Percentiles rank a stretch among this genome's conserved stretches.
Evolutionary conservation across 1,140 invertebrate genomes (phyloP).

Genomic region (Leptestheria dahalacensis): DNA sequence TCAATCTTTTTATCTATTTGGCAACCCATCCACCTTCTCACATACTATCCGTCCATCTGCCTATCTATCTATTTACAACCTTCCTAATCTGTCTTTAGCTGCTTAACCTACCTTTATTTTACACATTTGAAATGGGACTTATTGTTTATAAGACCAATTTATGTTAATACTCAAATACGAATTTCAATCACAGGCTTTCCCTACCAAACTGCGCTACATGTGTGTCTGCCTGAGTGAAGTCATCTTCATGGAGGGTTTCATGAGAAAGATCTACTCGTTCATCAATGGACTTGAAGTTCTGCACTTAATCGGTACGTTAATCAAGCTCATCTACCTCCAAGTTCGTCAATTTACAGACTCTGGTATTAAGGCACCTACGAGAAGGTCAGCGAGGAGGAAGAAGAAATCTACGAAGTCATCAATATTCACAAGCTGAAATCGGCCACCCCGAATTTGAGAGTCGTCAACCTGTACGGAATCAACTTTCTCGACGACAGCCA

Average conservation of each 20-base stretch:
- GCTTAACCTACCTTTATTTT: too few species aligned
- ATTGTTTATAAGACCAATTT: too few species aligned
- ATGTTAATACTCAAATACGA: neutral
- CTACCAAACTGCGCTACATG: slow-evolving; percentile 90
- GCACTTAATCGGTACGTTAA: slow-evolving; percentile 75
- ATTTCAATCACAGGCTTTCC: slow-evolving; percentile 51
- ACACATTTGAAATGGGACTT: too few species aligned
- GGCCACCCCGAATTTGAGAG: slow-evolving; percentile 82
- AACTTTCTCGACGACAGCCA: slow-evolving; percentile 98
- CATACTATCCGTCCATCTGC: too few species aligned
- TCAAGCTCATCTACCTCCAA: neutral
- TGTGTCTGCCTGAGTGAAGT: slow-evolving; percentile 97
- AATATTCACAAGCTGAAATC: slow-evolving; percentile 97
- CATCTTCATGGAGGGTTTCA: slow-evolving; percentile 99
- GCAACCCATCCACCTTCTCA: too few species aligned
- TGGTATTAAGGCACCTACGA: slow-evolving; percentile 80
- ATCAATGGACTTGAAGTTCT: slow-evolving; percentile 97
- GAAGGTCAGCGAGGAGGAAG: slow-evolving; percentile 89
- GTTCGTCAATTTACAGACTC: neutral
- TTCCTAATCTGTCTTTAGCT: too few species aligned
- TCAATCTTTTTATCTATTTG: too few species aligned
- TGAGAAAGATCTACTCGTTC: slow-evolving; percentile 99
- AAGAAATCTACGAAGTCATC: slow-evolving; percentile 98
- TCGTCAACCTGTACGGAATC: slow-evolving; percentile 93
- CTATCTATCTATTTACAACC: too few species aligned